Base-by-base conservation (phyloP, 2,888 invertebrate species). In the Pollenia labialis region DNA sequence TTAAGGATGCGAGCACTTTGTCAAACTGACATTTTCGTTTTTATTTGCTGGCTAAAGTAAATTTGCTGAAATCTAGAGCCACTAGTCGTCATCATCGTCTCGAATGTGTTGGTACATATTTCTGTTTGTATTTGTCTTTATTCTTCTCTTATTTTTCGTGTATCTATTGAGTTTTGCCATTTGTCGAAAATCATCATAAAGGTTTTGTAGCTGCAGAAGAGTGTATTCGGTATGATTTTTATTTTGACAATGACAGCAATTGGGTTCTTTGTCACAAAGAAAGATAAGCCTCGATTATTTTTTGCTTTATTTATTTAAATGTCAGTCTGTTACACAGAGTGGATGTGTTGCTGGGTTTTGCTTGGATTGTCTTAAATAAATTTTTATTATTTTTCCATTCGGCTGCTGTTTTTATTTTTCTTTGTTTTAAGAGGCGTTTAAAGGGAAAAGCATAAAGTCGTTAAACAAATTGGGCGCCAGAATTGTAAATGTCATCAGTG, bases 21-120 rank as follows among this genome's bases (percentile, higher is more conserved):
- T 92, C 92, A 92, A 91, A 88, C 89, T 91, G 92, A 90, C 90
- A 90, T 89, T 90, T 90, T 86, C 87, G 81, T 76, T 76, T 81
- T 56, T 75, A 74, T 74, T 54, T 72, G 50, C 56, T 76, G 76
- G 58, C 56, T 72, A 72, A 76, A 76, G 56, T 32, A 69, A 71
- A 75, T 71, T 69, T 83, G 76, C 18, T 79, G 32, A 18, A 66
- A 76, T 66, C 66, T 52, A 74, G 32, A 69, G 69, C 46, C 68
- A 82, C 46, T 60, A 42, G 54, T 72, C 48, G 48, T 64, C 12
- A 46, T 46, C 48, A 42, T 64, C 12, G 52, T 46, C 52, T 79
- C 11, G 48, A 44, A 69, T 50, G 16, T 68, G 32, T 74, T 50
- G 8, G 18, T 74, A 6, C 4, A 32, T 32, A 66, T 52, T 79